A percentile compares a stretch with the other conserved stretches of the same genome.
These are phyloP conservation scores for Chaenogobius annularis DNA, from an alignment of 2,113 vertebrate genomes.

Conservation along the genomic window DNA sequence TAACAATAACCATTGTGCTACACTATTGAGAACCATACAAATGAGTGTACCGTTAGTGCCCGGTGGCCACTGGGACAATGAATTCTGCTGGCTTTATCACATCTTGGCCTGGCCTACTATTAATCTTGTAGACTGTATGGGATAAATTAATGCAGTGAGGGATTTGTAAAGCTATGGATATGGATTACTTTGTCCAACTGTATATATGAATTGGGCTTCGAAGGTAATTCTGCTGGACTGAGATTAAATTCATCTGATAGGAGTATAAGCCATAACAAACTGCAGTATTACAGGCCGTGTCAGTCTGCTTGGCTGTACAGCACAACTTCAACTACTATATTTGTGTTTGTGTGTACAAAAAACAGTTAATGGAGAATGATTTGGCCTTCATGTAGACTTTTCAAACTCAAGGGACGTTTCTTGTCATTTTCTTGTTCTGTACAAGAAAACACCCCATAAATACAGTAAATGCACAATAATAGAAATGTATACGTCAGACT, in stretches of 20 bases:
- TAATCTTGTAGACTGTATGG: slow-evolving; percentile 62
- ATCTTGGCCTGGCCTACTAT: slow-evolving; percentile 51
- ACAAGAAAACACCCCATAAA: neutral
- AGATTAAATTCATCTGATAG: slow-evolving; percentile 58
- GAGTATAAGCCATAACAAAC: slow-evolving; percentile 30
- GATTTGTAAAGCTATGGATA: slow-evolving; percentile 60
- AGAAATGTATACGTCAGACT: neutral
- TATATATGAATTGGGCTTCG: slow-evolving; percentile 57
- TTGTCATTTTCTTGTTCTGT: neutral
- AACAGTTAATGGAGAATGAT: slow-evolving; percentile 18
- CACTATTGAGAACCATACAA: slow-evolving; percentile 48
- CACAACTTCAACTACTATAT: slow-evolving; percentile 21
- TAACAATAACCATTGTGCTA: slow-evolving; percentile 56
- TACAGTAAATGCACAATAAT: neutral
- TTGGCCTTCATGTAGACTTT: slow-evolving; percentile 13
- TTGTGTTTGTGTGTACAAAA: slow-evolving; percentile 27
- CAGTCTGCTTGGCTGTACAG: slow-evolving; percentile 27
- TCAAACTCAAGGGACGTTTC: neutral
- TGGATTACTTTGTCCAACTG: slow-evolving; percentile 62
- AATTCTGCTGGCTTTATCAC: slow-evolving; percentile 58
- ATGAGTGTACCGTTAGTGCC: slow-evolving; percentile 42
- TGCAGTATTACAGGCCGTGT: slow-evolving; percentile 34
- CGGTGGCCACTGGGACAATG: slow-evolving; percentile 50
- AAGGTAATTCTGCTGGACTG: slow-evolving; percentile 50
- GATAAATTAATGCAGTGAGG: slow-evolving; percentile 61